Base-by-base conservation (phyloP, 2,888 invertebrate species). In the Drosophila testacea region DNA sequence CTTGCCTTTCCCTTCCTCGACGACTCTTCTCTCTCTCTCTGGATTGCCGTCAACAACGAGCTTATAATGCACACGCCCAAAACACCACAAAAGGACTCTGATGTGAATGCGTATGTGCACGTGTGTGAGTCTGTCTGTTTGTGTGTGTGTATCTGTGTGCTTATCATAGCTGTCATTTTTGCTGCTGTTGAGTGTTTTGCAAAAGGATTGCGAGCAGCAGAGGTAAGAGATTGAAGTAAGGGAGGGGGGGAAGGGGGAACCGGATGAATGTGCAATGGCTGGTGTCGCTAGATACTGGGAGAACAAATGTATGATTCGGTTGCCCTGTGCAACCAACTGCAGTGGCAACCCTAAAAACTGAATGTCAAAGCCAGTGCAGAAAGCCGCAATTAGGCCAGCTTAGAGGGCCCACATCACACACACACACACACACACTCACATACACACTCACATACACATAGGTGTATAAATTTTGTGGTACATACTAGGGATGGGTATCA, bases 351-450 rank as follows among this genome's bases (percentile, higher is more conserved):
- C 34, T 41, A 39, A 32, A 32, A 52, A 62, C 66, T 71, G 63
- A 56, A 70, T 73, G 69, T 61, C 85, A 75, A 75, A 78, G 75
- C 69, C 78, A 72, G 65, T 54, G 52, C 48, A 64, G 62, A 65
- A 82, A 68, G 65, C 78, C 75, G 73, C 81, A 82, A 80, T 82
- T 85, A 78, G 68, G 69, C 51, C 46, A 74, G 55, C 65, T 69
- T 65, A 70, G 64, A 62, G 56, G 52, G 34, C 41, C 39, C 59
- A 34, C 52, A 46, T 11, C 50, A 22, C 7, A 1, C 16, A 32
- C 30, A 44, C 13, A 56, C 27, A 67, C 52, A 60, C 52, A 32
- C 47, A 57, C 13, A 32, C 32, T 1, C 32, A 32, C 30, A 30
- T 1, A 4, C 30, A 30, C 30, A 30, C 30, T 3, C 30, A 30